Conservation (phyloP, 2,113 vertebrate genomes). For the Oxygymnocypris stewartii region DNA sequence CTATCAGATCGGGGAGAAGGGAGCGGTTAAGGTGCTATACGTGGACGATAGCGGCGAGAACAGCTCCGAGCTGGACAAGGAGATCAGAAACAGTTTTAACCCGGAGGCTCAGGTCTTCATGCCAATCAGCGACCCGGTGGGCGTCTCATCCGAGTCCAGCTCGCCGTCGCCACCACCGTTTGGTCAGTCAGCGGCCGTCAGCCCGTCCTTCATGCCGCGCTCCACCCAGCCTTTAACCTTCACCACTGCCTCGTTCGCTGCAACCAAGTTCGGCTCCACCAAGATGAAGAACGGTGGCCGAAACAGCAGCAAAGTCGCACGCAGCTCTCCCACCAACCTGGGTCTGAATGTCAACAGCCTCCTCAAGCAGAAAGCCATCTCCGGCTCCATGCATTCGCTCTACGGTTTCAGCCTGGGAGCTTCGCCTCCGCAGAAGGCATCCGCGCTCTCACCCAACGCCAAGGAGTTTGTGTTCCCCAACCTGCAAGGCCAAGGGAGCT, state of each 20-base stretch:
- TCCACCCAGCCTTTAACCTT: conserved; percentile 98
- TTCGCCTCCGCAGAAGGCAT: conserved; percentile 77
- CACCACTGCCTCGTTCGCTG: conserved; percentile 98
- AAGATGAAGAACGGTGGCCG: conserved; percentile 98
- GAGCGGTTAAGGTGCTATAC: conserved; percentile 97
- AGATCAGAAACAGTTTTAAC: conserved; percentile 99
- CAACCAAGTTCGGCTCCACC: conserved; percentile 99
- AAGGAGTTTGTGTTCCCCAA: conserved; percentile 98
- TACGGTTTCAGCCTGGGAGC: conserved; percentile 88
- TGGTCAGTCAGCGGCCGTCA: conserved; percentile 92
- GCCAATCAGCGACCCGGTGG: conserved; percentile 95
- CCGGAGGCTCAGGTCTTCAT: conserved; percentile 99
- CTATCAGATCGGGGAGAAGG: conserved; percentile 99
- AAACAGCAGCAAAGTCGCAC: conserved; percentile 85
- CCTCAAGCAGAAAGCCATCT: conserved; percentile 97
- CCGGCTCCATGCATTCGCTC: conserved; percentile 96
- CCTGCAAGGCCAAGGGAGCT: conserved; percentile 88
- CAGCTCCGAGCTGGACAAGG: conserved; percentile 95
- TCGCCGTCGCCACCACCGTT: conserved; percentile 92
- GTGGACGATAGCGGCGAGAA: conserved; percentile 95
- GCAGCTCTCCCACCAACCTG: conserved; percentile 93
- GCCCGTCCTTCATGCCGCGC: conserved; percentile 97
- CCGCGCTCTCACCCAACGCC: conserved; percentile 95
- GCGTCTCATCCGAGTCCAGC: conserved; percentile 94
- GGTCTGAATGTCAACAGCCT: conserved; percentile 96